A percentile compares a stretch with the other conserved stretches of the same genome.
Conservation (phyloP, 53 echinoderm and acorn worm species). For the Crossaster papposus region DNA sequence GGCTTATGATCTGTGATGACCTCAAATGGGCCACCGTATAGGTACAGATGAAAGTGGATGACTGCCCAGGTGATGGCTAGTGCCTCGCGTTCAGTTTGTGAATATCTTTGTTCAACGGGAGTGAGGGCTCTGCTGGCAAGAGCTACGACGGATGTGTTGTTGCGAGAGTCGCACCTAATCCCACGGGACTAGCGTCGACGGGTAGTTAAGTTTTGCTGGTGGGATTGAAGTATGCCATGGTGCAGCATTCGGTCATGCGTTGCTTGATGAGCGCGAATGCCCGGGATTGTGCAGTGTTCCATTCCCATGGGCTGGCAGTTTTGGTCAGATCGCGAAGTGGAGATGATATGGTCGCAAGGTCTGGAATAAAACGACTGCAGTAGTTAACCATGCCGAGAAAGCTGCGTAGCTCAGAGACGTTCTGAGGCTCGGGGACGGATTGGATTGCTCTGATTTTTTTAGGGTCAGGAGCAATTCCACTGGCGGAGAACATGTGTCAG, state of each 20-base stretch:
- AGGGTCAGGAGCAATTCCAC: conserved; percentile 56
- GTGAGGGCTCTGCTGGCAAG: too few species aligned
- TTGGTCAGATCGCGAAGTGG: conserved; percentile 49
- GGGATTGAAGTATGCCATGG: conserved; percentile 48
- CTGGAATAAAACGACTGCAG: conserved; percentile 55
- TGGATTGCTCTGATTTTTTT: conserved; percentile 60
- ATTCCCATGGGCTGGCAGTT: conserved; percentile 42
- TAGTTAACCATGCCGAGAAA: conserved; percentile 71
- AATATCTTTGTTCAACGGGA: too few species aligned
- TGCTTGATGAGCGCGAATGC: conserved; percentile 52
- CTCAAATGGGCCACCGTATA: too few species aligned
- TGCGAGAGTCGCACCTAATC: conserved; percentile 25
- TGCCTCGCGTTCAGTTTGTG: too few species aligned
- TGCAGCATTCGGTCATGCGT: conserved; percentile 40
- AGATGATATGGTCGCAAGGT: conserved; percentile 62
- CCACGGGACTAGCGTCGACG: conserved; percentile 54
- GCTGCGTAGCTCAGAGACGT: conserved; percentile 52
- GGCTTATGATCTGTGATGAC: too few species aligned
- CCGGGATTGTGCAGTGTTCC: conserved; percentile 40
- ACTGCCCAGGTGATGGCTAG: too few species aligned
- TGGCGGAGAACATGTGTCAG: conserved; percentile 62
- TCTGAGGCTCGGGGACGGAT: conserved; percentile 46
- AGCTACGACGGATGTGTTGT: conserved; percentile 16
- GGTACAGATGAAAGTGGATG: too few species aligned
- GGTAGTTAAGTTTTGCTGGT: conserved; percentile 24